These are phyloP conservation scores for Indri indri DNA, from an alignment of 2,113 vertebrate genomes.

Conservation along the genomic window DNA sequence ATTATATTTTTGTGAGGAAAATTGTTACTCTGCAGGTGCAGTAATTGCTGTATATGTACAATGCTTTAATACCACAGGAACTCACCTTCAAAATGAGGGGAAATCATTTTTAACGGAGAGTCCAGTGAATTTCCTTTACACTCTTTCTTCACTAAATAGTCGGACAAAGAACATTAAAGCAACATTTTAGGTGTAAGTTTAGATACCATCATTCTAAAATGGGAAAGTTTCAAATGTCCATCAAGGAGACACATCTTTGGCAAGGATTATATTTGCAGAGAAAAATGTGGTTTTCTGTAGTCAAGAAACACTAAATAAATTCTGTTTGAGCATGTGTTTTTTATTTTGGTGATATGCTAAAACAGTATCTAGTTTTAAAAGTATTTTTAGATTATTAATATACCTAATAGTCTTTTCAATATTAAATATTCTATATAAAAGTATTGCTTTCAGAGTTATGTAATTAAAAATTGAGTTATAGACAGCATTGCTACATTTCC, in stretches of 20 bases:
- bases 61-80: slow-evolving; percentile 45
- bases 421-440: background rate
- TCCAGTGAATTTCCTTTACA: background rate
- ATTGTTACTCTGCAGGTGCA: slow-evolving; percentile 40
- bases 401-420: background rate
- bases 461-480: slow-evolving; percentile 2
- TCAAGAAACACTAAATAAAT: background rate
- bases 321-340: background rate
- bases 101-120: background rate
- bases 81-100: slow-evolving; percentile 8
- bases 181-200: background rate
- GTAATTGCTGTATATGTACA: slow-evolving; percentile 42
- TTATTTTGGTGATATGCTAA: background rate
- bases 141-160: background rate
- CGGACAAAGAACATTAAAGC: slow-evolving; percentile 26
- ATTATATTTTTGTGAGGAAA: slow-evolving; percentile 57
- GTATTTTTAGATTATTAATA: slow-evolving; percentile 4
- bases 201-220: background rate
- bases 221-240: background rate
- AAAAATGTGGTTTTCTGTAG: background rate
- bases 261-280: background rate
- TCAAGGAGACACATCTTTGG: background rate
- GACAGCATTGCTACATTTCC: background rate
- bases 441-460: slow-evolving; percentile 1
- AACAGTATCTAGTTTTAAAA: background rate